These are phyloP conservation scores for Sebastes melanostomus DNA, from an alignment of 2,797 vertebrate species.

Conservation along the genomic window DNA sequence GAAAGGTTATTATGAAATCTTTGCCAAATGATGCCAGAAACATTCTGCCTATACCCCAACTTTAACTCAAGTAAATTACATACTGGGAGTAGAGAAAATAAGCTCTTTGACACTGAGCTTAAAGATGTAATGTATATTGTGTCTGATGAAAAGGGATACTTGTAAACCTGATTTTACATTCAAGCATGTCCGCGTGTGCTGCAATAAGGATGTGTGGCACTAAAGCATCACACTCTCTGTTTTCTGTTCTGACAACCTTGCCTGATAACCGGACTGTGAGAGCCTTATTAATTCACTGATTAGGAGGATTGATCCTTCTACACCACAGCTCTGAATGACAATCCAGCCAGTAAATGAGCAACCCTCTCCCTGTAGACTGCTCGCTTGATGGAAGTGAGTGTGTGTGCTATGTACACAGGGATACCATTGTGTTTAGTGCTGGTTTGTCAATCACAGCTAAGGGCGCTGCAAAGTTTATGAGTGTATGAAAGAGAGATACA, in stretches of 20 bases:
- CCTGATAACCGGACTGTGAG: background rate
- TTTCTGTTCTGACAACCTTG: background rate
- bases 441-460: background rate
- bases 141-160: slow-evolving; percentile 8
- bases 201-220: background rate
- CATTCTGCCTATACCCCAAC: too few relatives aligned
- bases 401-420: background rate
- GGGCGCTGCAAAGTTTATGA: background rate
- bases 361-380: background rate
- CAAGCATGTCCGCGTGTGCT: background rate
- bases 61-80: too few relatives aligned
- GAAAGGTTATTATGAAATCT: too few relatives aligned
- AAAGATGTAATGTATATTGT: slow-evolving; percentile 25
- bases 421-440: background rate
- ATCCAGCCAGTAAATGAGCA: slow-evolving; percentile 33
- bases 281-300: slow-evolving; percentile 40
- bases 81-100: too few relatives aligned
- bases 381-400: background rate
- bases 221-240: background rate
- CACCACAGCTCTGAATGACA: slow-evolving; percentile 26
- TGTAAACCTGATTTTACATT: background rate
- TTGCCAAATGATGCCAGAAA: too few relatives aligned
- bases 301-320: slow-evolving; percentile 32
- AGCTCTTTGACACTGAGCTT: background rate
- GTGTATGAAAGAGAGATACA: background rate